Evolutionary conservation across 2,888 invertebrate species (phyloP).

Genomic region (Conchocele bisecta): DNA sequence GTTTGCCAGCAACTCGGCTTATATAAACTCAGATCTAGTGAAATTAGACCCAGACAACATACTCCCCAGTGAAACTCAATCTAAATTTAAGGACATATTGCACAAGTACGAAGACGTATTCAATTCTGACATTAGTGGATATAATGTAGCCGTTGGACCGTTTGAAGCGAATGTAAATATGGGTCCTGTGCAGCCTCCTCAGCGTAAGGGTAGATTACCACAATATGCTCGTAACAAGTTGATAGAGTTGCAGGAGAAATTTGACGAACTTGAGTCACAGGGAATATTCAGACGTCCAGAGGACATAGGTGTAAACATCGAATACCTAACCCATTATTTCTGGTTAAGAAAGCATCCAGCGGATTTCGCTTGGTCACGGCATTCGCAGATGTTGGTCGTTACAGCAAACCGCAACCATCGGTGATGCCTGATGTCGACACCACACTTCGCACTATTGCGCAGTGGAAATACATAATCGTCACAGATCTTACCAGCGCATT

Average conservation of each 20-base stretch:
- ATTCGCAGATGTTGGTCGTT: no score
- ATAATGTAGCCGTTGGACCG: conserved; percentile 57
- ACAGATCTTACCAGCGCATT: conserved; percentile 58
- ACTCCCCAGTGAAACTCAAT: background rate
- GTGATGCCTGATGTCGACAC: no score
- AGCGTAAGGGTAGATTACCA: conserved; percentile 59
- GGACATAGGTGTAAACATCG: no score
- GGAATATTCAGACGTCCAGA: conserved; percentile 59
- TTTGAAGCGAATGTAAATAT: conserved; percentile 63
- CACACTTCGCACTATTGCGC: conserved; percentile 18
- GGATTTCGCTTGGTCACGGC: no score
- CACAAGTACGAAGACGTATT: conserved; percentile 52
- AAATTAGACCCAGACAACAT: conserved; percentile 37
- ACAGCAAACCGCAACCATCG: no score
- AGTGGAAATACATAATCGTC: conserved; percentile 49
- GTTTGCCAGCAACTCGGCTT: background rate
- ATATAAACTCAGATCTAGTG: background rate
- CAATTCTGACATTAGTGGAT: conserved; percentile 42
- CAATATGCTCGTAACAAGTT: conserved; percentile 57
- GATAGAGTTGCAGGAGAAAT: conserved; percentile 53
- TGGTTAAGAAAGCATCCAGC: no score
- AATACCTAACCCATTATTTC: no score
- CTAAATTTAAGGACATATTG: conserved; percentile 19
- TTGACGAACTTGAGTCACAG: conserved; percentile 58
- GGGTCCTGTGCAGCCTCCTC: conserved; percentile 63